Evolutionary conservation across 2,888 invertebrate genomes (phyloP), one percentile per base, ranked within the genome.

Genomic region (Carcina quercana): DNA sequence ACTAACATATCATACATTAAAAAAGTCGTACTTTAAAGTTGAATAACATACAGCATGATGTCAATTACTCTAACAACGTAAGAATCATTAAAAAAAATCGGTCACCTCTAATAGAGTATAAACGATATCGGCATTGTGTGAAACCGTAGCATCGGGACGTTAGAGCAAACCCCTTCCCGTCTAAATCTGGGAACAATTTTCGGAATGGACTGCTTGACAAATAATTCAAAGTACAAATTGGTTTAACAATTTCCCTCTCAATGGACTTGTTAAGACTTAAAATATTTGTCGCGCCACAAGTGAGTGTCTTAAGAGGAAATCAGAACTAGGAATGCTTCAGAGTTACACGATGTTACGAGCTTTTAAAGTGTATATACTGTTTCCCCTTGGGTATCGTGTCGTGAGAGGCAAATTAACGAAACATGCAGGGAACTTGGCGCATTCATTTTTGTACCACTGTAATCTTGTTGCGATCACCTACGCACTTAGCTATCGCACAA

Each of bases 131-230:
- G 49, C 55, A 69, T 68, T 70, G 70, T 70, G 57, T 60, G 47
- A 52, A 55, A 51, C 53, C 40, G 57, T 56, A 65, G 64, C 65
- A 66, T 54, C 46, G 59, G 54, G 42, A 50, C 51, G 54, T 53
- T 41, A 47, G 45, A 53, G 53, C 55, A 56, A 62, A 76, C 76
- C 73, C 78, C 69, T 76, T 76, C 58, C 50, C 40, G 47, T 61
- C 71, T 80, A 80, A 76, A 79, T 79, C 64, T 70, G 75, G 78
- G 73, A 71, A 68, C 75, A 67, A 75, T 78, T 72, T 73, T 66
- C 63, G 65, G 70, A 75, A 79, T 75, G 68, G 64, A 56, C 59
- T 52, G 56, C 66, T 60, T 69, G 74, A 80, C 76, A 74, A 79
- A 79, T 74, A 76, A 75, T 75, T 80, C 66, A 50, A n/a, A 57